Evolutionary conservation across 2,113 vertebrate species (phyloP), one percentile per base, ranked within the genome.

Genomic region (Thamnaconus septentrionalis): DNA sequence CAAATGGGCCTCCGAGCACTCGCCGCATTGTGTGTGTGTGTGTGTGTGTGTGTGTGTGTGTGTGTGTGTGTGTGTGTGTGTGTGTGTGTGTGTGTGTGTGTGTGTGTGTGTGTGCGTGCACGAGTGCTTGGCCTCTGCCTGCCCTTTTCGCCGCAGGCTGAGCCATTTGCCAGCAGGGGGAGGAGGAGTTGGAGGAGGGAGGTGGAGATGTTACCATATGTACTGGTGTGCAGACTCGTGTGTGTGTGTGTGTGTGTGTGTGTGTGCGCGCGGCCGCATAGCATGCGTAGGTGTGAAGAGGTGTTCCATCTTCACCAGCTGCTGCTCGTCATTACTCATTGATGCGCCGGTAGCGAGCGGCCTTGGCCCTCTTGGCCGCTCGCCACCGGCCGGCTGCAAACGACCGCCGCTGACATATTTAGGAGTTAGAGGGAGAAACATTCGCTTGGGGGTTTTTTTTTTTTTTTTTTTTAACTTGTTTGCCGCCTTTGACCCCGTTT

Each of bases 1-100:
- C 84, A 88, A 89, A 91, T 89, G 88, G 85, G 69, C 85, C 73
- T 88, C 82, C 83, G 79, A 84, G 82, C 76, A 9, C 70, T 83
- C 67, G 44, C 70, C 3, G 62, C 81, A 80, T 31, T 31, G 18
- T 31, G 18, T 31, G 18, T 31, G 18, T 31, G 18, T 31, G 18
- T 31, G 18, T 31, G 18, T 31, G 18, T 31, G 18, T 18, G n/a
- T 58, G 47, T 43, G 58, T 60, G 67, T 61, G 63, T 47, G 48
- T 18, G 51, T 52, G 41, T 56, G 56, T 31, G 31, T 41, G 18
- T 31, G 18, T 31, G 18, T 31, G 18, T 31, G 18, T 31, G 18
- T 31, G 18, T 31, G 18, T 31, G 18, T 31, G 18, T 31, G 18
- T 31, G 18, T 31, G 18, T 31, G 18, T 31, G 18, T 31, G 18